Evolutionary conservation across 2,888 invertebrate species (phyloP).

Genomic region (Synergus japonicus): DNA sequence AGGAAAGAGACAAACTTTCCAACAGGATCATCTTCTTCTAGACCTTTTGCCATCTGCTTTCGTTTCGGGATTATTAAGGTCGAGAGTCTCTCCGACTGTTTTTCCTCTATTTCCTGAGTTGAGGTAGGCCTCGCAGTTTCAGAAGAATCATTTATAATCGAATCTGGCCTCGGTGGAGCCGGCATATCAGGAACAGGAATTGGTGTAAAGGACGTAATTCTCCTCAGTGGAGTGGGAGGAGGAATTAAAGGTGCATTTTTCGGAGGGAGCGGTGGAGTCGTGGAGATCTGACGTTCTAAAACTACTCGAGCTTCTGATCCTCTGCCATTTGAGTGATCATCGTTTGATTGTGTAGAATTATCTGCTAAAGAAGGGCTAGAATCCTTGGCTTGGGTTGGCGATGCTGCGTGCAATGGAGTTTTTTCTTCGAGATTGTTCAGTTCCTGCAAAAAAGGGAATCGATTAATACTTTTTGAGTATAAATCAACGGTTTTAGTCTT

Average conservation of each 20-base stretch:
- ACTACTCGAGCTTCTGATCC: constrained; percentile 52
- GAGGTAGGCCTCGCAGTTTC: constrained; percentile 44
- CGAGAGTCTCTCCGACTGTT: constrained; percentile 54
- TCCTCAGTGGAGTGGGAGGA: constrained; percentile 73
- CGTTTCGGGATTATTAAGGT: constrained; percentile 64
- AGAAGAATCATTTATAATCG: constrained; percentile 56
- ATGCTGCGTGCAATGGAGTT: constrained; percentile 61
- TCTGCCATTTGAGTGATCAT: constrained; percentile 48
- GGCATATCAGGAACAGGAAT: constrained; percentile 72
- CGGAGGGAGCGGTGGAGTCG: constrained; percentile 75
- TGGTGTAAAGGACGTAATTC: constrained; percentile 70
- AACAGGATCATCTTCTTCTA: constrained; percentile 87
- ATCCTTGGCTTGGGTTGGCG: constrained; percentile 22
- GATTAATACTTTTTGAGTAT: not conserved
- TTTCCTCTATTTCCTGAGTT: constrained; percentile 48
- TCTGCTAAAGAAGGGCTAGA: not conserved
- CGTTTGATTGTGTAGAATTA: constrained; percentile 40
- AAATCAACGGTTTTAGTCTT: not conserved
- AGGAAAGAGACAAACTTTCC: constrained; percentile 84
- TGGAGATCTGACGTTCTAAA: constrained; percentile 68
- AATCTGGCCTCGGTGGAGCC: constrained; percentile 74
- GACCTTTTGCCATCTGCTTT: constrained; percentile 79
- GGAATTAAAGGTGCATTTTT: constrained; percentile 71
- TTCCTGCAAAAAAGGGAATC: constrained; percentile 59
- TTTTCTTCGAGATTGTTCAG: constrained; percentile 68